Evolutionary conservation across 2,888 invertebrate genomes (phyloP), one percentile per base, ranked within the genome.

Genomic region (Parnassius glacialis): DNA sequence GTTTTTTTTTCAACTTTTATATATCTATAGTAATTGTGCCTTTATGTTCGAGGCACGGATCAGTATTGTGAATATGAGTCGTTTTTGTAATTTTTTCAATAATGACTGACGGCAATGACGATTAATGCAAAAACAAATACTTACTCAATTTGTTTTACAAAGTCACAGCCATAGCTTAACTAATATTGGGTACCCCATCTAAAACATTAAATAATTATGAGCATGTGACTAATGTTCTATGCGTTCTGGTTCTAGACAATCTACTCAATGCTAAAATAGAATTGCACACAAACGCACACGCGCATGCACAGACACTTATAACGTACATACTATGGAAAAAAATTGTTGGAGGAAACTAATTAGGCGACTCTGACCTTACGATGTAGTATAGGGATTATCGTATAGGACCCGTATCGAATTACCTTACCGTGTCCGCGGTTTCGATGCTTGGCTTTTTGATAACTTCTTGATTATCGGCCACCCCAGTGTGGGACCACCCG

Each of bases 401-500:
- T 67, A 70, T 70, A 74, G 68, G 42, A 65, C 70, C 70, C 69
- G 68, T 83, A 85, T 84, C 82, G 61, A 79, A 76, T 79, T 78
- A 75, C 77, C 73, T 73, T 45, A 50, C 13, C 20, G 48, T 12
- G 57, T 61, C 25, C 16, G 71, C 78, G 77, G 78, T 81, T 81
- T 81, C 74, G 81, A 78, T 74, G 74, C 78, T 75, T 83, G 80
- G 77, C 79, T 82, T 80, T 72, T 75, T 73, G 84, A 85, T 86
- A 86, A 85, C 69, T 34, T 34, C 7, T 34, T 74, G 82, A 83
- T 84, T 78, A 72, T 72, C 66, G 71, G 75, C 75, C 79, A 78
- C 78, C 77, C 78, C 74, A 72, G 70, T 57, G 66, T 59, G 57
- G 74, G 89, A 87, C 90, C 88, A 89, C 89, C 90, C 81, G 82